Conservation (phyloP, 1,140 invertebrate species). For the Oncopodura yosiiana region DNA sequence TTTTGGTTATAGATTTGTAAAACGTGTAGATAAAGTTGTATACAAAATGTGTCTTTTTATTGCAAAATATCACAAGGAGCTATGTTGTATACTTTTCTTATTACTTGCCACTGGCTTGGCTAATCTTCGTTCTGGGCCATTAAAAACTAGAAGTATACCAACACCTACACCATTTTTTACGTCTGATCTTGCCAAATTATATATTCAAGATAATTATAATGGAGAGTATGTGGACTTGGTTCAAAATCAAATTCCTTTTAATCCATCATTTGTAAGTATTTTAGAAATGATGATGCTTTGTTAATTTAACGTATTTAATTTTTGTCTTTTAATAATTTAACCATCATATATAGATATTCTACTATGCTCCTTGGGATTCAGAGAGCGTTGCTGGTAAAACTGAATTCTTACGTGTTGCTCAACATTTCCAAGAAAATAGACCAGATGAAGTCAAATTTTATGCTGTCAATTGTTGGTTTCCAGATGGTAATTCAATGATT, state of each 20-base stretch:
- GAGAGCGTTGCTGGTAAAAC: constrained; percentile 26
- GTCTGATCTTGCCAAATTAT: neutral
- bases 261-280: constrained; percentile 31
- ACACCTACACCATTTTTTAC: constrained; percentile 30
- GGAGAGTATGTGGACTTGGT: constrained; percentile 33
- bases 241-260: constrained; percentile 27
- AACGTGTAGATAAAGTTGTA: constrained; percentile 6
- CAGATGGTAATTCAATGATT: no score
- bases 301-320: no score
- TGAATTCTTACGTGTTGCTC: constrained; percentile 28
- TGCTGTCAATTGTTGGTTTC: constrained; percentile 35
- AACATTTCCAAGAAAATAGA: constrained; percentile 19
- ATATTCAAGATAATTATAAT: constrained; percentile 25
- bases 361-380: constrained; percentile 35
- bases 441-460: constrained; percentile 24
- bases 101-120: constrained; percentile 25
- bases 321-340: no score
- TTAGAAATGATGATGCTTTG: no score
- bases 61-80: constrained; percentile 27
- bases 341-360: no score
- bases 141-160: constrained; percentile 17
- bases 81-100: constrained; percentile 27
- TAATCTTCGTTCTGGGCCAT: constrained; percentile 16
- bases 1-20: neutral
- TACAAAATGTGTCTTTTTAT: constrained; percentile 13